Base-by-base conservation (phyloP, 2,888 invertebrate genomes). In the Clanis bilineata region DNA sequence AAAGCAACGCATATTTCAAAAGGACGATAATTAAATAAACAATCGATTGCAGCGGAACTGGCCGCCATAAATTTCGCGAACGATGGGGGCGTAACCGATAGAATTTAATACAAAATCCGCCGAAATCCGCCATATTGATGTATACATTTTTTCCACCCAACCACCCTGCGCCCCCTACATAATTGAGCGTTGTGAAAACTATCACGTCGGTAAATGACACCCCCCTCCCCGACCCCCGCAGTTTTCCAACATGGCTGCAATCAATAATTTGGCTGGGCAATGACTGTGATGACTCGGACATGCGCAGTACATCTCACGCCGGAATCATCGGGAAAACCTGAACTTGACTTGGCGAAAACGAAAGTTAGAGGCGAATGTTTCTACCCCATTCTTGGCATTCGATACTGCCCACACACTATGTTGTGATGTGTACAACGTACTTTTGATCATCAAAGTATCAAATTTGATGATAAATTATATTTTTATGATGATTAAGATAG, bases 281-380 rank as follows among this genome's bases (percentile, higher is more conserved):
- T 92, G 91, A 92, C 89, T 91, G 90, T 85, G 92, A 90, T 92
- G 92, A 92, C 82, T 90, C 76, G 82, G 80, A 79, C 90, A 90
- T 89, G 90, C 92, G 92, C 88, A 79, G 55, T 75, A 65, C 64
- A 58, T 3, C 51, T 18, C 62, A 70, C 75, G 61, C 64, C 64
- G 71, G 80, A 89, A 79, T 90, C 90, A 89, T 89, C 87, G 86
- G 78, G 82, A 88, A 89, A 88, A 87, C 79, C 88, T 91, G 91
- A 91, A 92, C 91, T 92, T 92, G 92, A 90, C 90, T 91, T 90
- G 86, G 73, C 87, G 92, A 90, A 91, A 92, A 90, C 84, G 92
- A 91, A 91, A 91, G 92, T 90, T 83, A 79, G 81, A 80, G 76
- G 82, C 79, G 78, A 85, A 90, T 90, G 90, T 91, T 90, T 90